These are phyloP conservation scores for Chymomyza amoena DNA, from an alignment of 2,888 invertebrate species.

Conservation along the genomic window DNA sequence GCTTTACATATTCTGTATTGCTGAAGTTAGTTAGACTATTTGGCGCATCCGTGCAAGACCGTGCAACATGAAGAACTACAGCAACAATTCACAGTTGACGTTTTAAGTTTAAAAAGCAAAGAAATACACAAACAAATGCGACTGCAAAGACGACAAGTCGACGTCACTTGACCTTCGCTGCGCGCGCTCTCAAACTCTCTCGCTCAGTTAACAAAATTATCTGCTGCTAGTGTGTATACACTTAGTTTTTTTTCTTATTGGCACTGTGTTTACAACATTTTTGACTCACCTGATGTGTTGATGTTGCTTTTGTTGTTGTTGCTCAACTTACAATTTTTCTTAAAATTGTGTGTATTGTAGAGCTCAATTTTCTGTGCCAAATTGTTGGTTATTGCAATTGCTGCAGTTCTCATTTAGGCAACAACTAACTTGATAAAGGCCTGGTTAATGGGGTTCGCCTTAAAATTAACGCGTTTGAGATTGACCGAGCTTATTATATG, in stretches of 20 bases:
- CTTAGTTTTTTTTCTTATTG: slow-evolving; percentile 2
- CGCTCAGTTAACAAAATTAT: not conserved
- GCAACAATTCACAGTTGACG: not conserved
- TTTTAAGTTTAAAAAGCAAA: not conserved
- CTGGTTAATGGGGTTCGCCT: not conserved
- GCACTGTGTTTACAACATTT: not conserved
- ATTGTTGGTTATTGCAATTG: not conserved
- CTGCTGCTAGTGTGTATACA: slow-evolving; percentile 4
- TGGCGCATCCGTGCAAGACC: not conserved
- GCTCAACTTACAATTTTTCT: slow-evolving; percentile 34
- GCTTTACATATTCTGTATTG: not conserved
- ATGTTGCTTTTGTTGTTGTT: slow-evolving; percentile 7
- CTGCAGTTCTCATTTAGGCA: not conserved
- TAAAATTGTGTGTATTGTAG: slow-evolving; percentile 25
- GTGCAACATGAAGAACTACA: not conserved
- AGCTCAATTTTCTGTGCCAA: slow-evolving; percentile 27
- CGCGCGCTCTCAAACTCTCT: slow-evolving; percentile 15
- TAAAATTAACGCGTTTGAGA: not conserved
- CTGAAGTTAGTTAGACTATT: not conserved
- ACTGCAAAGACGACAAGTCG: slow-evolving; percentile 9
- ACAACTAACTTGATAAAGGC: not conserved
- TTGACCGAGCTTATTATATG: not conserved
- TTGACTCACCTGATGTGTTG: not conserved
- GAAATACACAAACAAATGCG: slow-evolving; percentile 4
- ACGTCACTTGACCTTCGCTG: slow-evolving; percentile 49